These are phyloP conservation scores for Bombus impatiens DNA, from an alignment of 1,140 invertebrate species.

Conservation along the genomic window DNA sequence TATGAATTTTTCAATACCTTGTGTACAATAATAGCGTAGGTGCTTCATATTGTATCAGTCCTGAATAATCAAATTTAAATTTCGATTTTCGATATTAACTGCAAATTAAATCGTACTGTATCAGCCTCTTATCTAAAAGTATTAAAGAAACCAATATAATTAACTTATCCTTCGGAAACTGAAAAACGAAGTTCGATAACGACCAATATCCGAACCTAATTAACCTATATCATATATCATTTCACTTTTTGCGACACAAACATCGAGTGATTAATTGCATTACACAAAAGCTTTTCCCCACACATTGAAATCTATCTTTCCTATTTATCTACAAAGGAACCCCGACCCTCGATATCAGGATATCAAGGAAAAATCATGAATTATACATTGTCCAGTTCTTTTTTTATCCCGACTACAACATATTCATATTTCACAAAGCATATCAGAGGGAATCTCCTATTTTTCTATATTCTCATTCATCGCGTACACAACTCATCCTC, in stretches of 20 bases:
- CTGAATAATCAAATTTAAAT: too few species aligned
- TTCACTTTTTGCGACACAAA: not conserved
- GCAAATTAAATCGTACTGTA: too few species aligned
- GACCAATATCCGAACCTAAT: not conserved
- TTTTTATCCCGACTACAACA: not conserved
- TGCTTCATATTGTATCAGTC: too few species aligned
- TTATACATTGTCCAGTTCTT: constrained; percentile 1
- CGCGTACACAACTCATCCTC: not conserved
- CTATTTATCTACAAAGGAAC: not conserved
- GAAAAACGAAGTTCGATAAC: not conserved
- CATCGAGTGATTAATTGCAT: not conserved
- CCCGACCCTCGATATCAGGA: not conserved
- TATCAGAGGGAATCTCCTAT: not conserved
- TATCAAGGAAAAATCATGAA: constrained; percentile 5
- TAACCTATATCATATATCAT: not conserved
- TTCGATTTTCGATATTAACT: too few species aligned
- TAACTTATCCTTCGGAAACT: not conserved
- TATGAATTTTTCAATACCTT: too few species aligned
- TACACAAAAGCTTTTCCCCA: not conserved
- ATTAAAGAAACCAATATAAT: too few species aligned
- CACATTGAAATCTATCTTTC: not conserved
- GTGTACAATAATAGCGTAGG: too few species aligned
- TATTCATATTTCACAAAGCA: not conserved
- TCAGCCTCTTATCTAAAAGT: too few species aligned
- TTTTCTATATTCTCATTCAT: not conserved